These are phyloP conservation scores for Toxostoma redivivum DNA, from an alignment of 2,113 vertebrate species.

Conservation along the genomic window DNA sequence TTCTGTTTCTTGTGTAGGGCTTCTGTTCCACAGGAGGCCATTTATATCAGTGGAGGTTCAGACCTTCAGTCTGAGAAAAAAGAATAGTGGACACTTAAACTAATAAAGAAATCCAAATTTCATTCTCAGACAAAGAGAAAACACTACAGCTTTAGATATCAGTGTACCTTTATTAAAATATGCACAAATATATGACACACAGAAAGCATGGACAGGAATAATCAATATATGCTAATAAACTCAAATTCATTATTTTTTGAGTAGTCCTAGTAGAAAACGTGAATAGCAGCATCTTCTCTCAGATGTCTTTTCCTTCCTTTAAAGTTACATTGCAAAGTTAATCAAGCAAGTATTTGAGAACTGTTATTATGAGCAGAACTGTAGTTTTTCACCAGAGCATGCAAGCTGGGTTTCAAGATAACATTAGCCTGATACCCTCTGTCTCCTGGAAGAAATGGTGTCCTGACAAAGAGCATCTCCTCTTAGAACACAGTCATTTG, in stretches of 20 bases:
- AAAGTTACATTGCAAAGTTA: neutral
- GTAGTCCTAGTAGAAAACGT: neutral
- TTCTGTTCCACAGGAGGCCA: neutral
- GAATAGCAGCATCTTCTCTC: neutral
- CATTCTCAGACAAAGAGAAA: neutral
- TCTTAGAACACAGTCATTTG: neutral
- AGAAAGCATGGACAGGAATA: neutral
- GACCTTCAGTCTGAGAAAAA: neutral
- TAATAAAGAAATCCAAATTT: neutral
- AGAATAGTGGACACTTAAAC: neutral
- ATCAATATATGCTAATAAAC: neutral
- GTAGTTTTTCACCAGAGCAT: neutral
- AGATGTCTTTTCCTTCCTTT: neutral
- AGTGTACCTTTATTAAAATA: neutral
- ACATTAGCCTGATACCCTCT: neutral
- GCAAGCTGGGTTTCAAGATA: neutral
- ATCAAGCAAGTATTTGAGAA: neutral
- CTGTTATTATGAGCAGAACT: neutral
- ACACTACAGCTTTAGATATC: neutral
- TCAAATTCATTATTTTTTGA: neutral
- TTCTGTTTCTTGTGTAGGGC: neutral
- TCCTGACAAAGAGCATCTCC: neutral
- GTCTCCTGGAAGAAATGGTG: neutral
- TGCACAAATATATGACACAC: neutral
- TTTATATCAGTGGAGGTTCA: neutral